phyloP scores from a whole-genome alignment of 2,888 invertebrate species.

The Ophion costatus region DNA sequence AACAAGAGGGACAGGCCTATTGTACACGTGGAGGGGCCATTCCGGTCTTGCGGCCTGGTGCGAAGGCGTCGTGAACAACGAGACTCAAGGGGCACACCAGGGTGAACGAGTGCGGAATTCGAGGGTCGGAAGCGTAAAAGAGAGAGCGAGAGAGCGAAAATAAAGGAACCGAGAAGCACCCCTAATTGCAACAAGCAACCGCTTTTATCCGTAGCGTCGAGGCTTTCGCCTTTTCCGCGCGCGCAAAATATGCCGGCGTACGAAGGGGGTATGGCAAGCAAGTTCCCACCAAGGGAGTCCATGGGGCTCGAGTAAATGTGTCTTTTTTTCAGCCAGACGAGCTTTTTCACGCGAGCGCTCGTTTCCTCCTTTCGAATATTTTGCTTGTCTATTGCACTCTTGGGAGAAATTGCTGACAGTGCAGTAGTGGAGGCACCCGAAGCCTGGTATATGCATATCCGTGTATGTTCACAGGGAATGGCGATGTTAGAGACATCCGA shows the following conservation, averaged over 20 bases:
- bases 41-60: slow-evolving; percentile 31
- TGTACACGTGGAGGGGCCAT: slow-evolving; percentile 21
- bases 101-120: slow-evolving; percentile 47
- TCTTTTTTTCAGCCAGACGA: slow-evolving; percentile 11
- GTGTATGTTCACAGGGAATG: background rate
- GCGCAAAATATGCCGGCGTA: slow-evolving; percentile 28
- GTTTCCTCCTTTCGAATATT: slow-evolving; percentile 31
- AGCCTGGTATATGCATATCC: slow-evolving; percentile 26
- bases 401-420: slow-evolving; percentile 41
- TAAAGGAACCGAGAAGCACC: slow-evolving; percentile 65
- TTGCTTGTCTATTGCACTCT: slow-evolving; percentile 42
- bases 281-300: slow-evolving; percentile 25
- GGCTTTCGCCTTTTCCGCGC: slow-evolving; percentile 35
- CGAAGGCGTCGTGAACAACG: slow-evolving; percentile 41
- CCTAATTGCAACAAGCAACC: slow-evolving; percentile 78
- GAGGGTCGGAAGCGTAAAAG: slow-evolving; percentile 29
- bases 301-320: slow-evolving; percentile 37
- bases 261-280: background rate
- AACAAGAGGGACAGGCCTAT: slow-evolving; percentile 33
- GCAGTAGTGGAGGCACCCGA: slow-evolving; percentile 30
- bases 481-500: background rate
- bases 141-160: slow-evolving; percentile 41
- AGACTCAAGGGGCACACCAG: slow-evolving; percentile 32
- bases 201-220: slow-evolving; percentile 70
- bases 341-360: slow-evolving; percentile 23